Conservation (phyloP, 1,140 invertebrate genomes). For the Psilanteris sp. region DNA sequence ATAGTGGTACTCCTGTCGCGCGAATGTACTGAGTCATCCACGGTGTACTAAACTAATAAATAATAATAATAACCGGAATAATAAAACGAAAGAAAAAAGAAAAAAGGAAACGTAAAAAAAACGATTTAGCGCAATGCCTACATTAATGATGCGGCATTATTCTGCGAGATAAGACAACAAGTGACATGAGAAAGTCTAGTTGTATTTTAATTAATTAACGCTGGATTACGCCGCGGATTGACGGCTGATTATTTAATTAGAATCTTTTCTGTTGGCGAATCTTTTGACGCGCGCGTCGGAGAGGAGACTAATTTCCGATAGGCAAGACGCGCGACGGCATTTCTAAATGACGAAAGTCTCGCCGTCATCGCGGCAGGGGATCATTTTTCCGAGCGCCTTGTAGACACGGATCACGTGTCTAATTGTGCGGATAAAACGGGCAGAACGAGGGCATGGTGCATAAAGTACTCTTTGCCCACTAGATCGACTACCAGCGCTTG, state of each 20-base stretch:
- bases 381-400: slow-evolving; percentile 47
- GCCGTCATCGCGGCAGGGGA: slow-evolving; percentile 24
- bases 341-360: slow-evolving; percentile 15
- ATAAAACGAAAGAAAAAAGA: not conserved
- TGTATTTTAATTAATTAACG: too few relatives aligned
- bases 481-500: slow-evolving; percentile 66
- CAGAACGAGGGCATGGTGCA: slow-evolving; percentile 71
- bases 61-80: slow-evolving; percentile 11
- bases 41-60: slow-evolving; percentile 26
- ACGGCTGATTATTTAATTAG: slow-evolving; percentile 23
- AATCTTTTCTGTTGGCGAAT: not conserved
- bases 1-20: slow-evolving; percentile 55
- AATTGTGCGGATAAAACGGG: slow-evolving; percentile 74
- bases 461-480: slow-evolving; percentile 69
- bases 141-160: slow-evolving; percentile 70
- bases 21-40: slow-evolving; percentile 67
- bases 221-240: too few relatives aligned
- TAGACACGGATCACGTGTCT: slow-evolving; percentile 67
- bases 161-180: slow-evolving; percentile 57
- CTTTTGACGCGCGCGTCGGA: too few relatives aligned
- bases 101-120: slow-evolving; percentile 19
- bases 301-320: slow-evolving; percentile 16
- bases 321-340: not conserved
- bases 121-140: slow-evolving; percentile 46
- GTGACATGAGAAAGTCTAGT: slow-evolving; percentile 38